A percentile compares a stretch with the other conserved stretches of the same genome.
Evolutionary conservation across 2,888 invertebrate genomes (phyloP).

Genomic region (Pemphredon lugubris): DNA sequence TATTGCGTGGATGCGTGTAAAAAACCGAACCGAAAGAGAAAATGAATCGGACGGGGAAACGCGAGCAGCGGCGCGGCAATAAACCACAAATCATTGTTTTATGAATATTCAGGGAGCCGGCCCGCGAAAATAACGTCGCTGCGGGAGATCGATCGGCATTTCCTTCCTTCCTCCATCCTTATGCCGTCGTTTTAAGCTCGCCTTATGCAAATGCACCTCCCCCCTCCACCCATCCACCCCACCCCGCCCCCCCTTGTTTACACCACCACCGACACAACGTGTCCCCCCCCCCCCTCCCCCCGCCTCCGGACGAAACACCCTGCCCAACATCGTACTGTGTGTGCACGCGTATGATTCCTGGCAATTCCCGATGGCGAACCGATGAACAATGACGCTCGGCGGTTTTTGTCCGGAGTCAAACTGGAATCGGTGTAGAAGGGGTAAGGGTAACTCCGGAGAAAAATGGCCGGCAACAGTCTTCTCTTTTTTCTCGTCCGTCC

Average conservation of each 20-base stretch:
- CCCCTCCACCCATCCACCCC: neutral
- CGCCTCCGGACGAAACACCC: no score
- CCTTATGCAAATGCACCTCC: slow-evolving; percentile 60
- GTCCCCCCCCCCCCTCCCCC: no score
- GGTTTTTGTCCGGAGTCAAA: neutral
- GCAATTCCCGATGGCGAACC: slow-evolving; percentile 7
- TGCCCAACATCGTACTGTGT: no score
- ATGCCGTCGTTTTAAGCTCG: slow-evolving; percentile 62
- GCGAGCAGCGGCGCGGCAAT: slow-evolving; percentile 62
- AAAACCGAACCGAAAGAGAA: slow-evolving; percentile 53
- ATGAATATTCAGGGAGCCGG: slow-evolving; percentile 71
- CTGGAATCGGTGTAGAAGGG: no score
- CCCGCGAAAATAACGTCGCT: slow-evolving; percentile 63
- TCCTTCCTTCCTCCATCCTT: slow-evolving; percentile 68
- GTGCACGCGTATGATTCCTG: neutral
- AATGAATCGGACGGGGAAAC: slow-evolving; percentile 66
- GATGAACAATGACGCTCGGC: slow-evolving; percentile 22
- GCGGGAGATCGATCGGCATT: slow-evolving; percentile 69
- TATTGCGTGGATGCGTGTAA: slow-evolving; percentile 34
- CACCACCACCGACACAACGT: no score
- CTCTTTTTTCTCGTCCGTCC: slow-evolving; percentile 30
- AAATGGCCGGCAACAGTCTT: slow-evolving; percentile 45
- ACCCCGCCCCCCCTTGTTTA: no score
- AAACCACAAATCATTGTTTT: slow-evolving; percentile 74
- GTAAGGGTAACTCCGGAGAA: no score